These are phyloP conservation scores for Amblyornis subalaris DNA, from an alignment of 2,113 vertebrate genomes.

Conservation along the genomic window DNA sequence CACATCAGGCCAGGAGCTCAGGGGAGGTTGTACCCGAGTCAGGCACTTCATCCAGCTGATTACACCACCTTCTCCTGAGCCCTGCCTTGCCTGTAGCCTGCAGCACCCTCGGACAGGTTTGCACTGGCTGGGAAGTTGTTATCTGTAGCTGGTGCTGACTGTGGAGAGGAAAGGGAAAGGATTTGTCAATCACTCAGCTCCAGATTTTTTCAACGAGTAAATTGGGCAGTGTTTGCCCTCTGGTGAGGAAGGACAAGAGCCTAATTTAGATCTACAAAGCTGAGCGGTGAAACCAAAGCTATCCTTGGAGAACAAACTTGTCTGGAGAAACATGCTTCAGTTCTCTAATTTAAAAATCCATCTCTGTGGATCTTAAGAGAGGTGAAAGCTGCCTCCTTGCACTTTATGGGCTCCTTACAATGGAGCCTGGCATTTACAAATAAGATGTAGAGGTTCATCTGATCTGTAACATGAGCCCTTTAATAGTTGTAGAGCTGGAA, in stretches of 20 bases:
- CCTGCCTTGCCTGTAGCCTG: neutral
- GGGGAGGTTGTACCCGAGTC: neutral
- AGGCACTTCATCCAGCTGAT: neutral
- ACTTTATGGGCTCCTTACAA: neutral
- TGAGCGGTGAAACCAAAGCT: constrained; percentile 53
- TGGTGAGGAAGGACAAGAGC: constrained; percentile 46
- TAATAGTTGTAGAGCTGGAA: neutral
- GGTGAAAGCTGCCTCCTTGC: neutral
- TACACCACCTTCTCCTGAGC: neutral
- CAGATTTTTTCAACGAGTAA: neutral
- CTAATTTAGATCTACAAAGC: constrained; percentile 58
- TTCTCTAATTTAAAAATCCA: constrained; percentile 44
- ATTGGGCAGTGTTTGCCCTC: constrained; percentile 45
- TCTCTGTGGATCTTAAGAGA: neutral
- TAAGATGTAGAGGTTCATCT: neutral
- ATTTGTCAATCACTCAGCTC: neutral
- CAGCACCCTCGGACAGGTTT: neutral
- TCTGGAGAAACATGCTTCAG: constrained; percentile 10
- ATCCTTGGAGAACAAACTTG: constrained; percentile 48
- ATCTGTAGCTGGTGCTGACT: neutral
- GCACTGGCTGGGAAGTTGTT: neutral
- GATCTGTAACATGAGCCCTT: constrained; percentile 10
- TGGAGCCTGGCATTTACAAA: constrained; percentile 28
- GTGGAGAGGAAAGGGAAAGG: neutral
- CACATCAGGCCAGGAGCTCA: neutral